A percentile compares a stretch with the other conserved stretches of the same genome.
These are phyloP conservation scores for Allobates femoralis DNA, from an alignment of 2,797 vertebrate genomes.

Conservation along the genomic window DNA sequence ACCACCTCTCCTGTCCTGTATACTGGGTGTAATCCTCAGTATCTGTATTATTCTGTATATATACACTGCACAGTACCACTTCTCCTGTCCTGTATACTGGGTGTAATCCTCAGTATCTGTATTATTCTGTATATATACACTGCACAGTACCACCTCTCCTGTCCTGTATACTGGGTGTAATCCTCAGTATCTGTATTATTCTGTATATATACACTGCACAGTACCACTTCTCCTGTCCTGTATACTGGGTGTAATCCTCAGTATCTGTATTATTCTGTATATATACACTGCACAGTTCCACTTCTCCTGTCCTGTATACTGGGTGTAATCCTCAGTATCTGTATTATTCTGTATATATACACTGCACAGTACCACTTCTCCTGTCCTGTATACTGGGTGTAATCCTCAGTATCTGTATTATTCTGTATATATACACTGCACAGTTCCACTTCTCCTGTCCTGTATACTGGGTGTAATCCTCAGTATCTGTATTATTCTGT, in stretches of 20 bases:
- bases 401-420: not conserved
- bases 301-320: not conserved
- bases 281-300: not conserved
- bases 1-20: not conserved
- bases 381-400: not conserved
- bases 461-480: not conserved
- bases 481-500: not conserved
- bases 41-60: not conserved
- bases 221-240: not conserved
- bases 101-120: not conserved
- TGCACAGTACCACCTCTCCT: not conserved
- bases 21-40: not conserved
- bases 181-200: not conserved
- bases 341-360: not conserved
- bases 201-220: not conserved
- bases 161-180: not conserved
- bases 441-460: not conserved
- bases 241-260: constrained; percentile 3
- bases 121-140: not conserved
- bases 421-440: not conserved
- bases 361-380: not conserved
- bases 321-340: not conserved
- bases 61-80: not conserved
- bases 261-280: not conserved
- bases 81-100: not conserved